Conservation (phyloP, 1,140 invertebrate genomes). For the Trichogramma pretiosum region DNA sequence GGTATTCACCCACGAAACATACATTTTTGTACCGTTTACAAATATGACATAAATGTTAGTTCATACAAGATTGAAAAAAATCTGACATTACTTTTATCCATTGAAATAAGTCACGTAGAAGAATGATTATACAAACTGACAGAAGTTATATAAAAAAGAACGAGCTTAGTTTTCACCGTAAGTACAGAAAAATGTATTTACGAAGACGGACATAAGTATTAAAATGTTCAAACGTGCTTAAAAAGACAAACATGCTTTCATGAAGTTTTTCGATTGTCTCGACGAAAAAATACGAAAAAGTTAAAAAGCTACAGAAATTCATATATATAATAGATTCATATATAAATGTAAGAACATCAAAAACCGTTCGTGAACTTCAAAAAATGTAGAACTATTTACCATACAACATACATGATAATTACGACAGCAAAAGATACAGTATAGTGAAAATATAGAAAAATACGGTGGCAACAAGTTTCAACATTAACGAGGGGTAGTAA, state of each 20-base stretch:
- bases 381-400: not conserved
- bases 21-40: slow-evolving; percentile 11
- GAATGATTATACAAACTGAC: slow-evolving; percentile 7
- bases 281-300: not conserved
- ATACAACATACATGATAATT: not conserved
- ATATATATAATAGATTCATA: not conserved
- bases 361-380: too few relatives aligned
- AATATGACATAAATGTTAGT: too few relatives aligned
- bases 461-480: slow-evolving; percentile 4
- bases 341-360: not conserved
- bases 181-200: slow-evolving; percentile 5
- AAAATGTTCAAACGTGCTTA: too few relatives aligned
- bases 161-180: too few relatives aligned
- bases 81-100: slow-evolving; percentile 1
- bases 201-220: slow-evolving; percentile 12
- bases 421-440: not conserved
- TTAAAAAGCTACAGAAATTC: not conserved
- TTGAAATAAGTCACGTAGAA: not conserved
- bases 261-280: not conserved
- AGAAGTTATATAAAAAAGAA: too few relatives aligned
- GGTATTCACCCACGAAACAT: slow-evolving; percentile 29
- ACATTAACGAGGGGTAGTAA: not conserved
- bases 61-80: too few relatives aligned
- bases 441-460: slow-evolving; percentile 5
- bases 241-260: slow-evolving; percentile 1